Evolutionary conservation across 92 coral and sea anemone species (phyloP), one percentile per base, ranked within the genome.

Genomic region (Siderastrea radians): DNA sequence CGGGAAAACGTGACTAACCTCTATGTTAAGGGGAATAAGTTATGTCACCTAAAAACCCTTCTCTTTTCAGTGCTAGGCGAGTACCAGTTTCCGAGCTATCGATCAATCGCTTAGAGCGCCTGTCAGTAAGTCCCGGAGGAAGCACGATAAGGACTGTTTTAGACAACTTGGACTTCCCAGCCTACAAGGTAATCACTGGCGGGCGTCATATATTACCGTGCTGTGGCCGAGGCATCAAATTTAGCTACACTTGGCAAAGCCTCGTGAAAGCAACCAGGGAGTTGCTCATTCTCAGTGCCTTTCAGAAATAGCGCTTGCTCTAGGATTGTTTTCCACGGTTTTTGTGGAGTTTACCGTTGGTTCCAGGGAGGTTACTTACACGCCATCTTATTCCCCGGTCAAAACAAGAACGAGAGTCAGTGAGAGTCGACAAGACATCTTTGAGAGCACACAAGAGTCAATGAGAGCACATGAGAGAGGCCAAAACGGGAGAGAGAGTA

Each of bases 61-160:
- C 72, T 49, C 12, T 4, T 83, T 73, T 45, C 26, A 94, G 94
- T 44, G 75, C 86, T n/a, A 91, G 95, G 52, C 86, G 96, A 58
- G 83, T 91, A 71, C 93, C 93, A 14, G 93, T 92, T 17, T 86
- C 93, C 17, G 98, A 97, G 67, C 82, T 97, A 74, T 93, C 99
- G n/a, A 94, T 97, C 67, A 91, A 97, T 84, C 96, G 98, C 7
- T 89, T 97, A 53, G 91, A 95, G 65, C 77, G 84, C 58, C 87
- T 90, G 47, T 84, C 88, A 49, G 14, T 80, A 13, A 86, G 87
- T 57, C 91, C 96, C 58, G 99, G 95, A 7, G 95, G 95, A 3
- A 78, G 72, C n/a, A 71, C 92, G 1, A 92, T 95, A 45, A 82
- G 91, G 47, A 69, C 92, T 16, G 79, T 92, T 38, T 79, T 97